Evolutionary conservation across 2,888 invertebrate genomes (phyloP).

Genomic region (Invenusta paracnida): DNA sequence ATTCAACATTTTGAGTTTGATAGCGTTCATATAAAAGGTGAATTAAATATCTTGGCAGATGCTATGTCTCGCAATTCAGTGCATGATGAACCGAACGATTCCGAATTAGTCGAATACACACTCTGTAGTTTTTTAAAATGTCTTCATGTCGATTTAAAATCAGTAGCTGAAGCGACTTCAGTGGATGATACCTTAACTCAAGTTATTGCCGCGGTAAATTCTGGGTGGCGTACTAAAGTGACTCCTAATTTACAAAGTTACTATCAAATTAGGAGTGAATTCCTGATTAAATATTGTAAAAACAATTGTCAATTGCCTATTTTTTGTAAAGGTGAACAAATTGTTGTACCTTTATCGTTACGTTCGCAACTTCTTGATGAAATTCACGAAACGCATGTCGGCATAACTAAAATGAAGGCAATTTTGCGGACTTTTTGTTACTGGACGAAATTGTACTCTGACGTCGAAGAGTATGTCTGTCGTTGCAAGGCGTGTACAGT

Average conservation of each 20-base stretch:
- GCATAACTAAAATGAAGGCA: conserved; percentile 13
- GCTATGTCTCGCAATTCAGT: not conserved
- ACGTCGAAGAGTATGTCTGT: not conserved
- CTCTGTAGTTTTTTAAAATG: not conserved
- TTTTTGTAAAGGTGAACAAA: not conserved
- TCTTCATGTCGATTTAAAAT: not conserved
- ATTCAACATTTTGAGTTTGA: conserved; percentile 17
- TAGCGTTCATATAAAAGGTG: conserved; percentile 2
- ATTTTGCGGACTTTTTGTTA: not conserved
- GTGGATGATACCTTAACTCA: not conserved
- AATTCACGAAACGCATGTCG: not conserved
- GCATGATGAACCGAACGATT: not conserved
- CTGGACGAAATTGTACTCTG: not conserved
- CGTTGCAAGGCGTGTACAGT: not conserved
- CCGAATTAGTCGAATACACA: not conserved
- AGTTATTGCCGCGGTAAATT: conserved; percentile 9
- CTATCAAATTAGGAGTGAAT: not conserved
- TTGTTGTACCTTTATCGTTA: not conserved
- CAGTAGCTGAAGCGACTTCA: not conserved
- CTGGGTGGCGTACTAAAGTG: not conserved
- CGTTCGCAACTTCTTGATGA: not conserved
- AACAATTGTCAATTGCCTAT: not conserved
- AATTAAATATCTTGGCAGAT: conserved; percentile 14
- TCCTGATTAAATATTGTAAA: not conserved
- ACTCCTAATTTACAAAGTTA: not conserved